Evolutionary conservation across 2,888 invertebrate genomes (phyloP).

Genomic region (Lasioglossum villosulum): DNA sequence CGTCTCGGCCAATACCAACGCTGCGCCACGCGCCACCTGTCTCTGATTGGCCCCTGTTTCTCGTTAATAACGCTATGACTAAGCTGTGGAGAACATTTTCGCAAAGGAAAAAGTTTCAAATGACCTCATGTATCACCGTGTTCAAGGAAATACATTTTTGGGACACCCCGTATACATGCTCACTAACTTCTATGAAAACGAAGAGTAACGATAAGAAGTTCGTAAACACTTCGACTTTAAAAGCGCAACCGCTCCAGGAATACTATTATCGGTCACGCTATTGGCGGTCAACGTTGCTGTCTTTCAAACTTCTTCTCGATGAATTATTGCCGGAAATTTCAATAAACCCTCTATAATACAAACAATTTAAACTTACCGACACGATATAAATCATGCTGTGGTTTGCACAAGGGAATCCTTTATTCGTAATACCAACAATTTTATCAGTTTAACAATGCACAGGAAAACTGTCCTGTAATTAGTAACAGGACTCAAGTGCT

Average conservation of each 20-base stretch:
- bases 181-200: too few species aligned
- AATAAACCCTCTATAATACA: neutral
- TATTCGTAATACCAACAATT: neutral
- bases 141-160: too few species aligned
- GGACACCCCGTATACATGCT: too few species aligned
- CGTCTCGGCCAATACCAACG: too few species aligned
- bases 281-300: neutral
- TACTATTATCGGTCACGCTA: neutral
- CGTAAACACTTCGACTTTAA: neutral
- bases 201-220: neutral
- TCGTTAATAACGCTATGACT: too few species aligned
- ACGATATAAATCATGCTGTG: neutral
- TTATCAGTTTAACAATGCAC: neutral
- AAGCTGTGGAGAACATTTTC: too few species aligned
- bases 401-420: neutral
- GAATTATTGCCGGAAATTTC: neutral
- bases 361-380: neutral
- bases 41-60: too few species aligned
- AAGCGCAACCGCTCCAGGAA: neutral
- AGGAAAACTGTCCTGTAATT: neutral
- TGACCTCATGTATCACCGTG: too few species aligned
- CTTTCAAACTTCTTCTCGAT: neutral
- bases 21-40: too few species aligned
- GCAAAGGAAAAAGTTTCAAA: too few species aligned
- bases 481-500: neutral